phyloP scores from a whole-genome alignment of 2,113 vertebrate species.

The Pantherophis guttatus region DNA sequence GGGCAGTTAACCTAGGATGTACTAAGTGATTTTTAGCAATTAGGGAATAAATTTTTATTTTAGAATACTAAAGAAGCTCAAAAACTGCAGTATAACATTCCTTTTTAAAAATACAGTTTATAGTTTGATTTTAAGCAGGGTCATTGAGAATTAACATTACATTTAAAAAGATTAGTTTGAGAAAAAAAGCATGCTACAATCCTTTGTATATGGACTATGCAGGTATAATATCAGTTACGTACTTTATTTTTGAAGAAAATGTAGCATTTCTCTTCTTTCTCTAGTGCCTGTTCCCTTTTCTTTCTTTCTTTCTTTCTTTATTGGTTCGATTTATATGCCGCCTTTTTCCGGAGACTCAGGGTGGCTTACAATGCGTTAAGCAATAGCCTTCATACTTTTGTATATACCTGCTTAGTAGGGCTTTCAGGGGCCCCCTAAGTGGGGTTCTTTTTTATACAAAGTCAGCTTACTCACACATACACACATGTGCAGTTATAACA shows the following conservation, averaged over 20 bases:
- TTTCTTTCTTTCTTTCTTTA: neutral
- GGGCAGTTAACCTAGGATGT: conserved; percentile 64
- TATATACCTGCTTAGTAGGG: too few species aligned
- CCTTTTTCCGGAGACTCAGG: too few species aligned
- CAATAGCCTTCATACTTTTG: too few species aligned
- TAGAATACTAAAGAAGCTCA: neutral
- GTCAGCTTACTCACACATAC: neutral
- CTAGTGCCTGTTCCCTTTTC: neutral
- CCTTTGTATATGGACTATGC: neutral
- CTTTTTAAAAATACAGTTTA: neutral
- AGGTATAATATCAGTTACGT: neutral
- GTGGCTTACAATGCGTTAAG: too few species aligned
- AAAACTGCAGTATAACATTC: neutral
- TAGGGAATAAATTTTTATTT: conserved; percentile 57
- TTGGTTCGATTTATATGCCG: too few species aligned
- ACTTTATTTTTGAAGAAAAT: neutral
- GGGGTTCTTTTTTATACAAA: too few species aligned
- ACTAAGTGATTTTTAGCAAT: conserved; percentile 64
- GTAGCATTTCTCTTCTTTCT: neutral
- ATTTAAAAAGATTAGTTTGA: neutral
- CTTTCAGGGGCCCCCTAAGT: too few species aligned
- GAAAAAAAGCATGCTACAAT: neutral
- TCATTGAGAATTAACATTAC: neutral
- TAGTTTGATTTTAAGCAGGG: neutral
- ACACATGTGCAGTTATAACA: neutral